Conservation (phyloP, 1,140 invertebrate genomes). For the Lordiphosa clarofinis region DNA sequence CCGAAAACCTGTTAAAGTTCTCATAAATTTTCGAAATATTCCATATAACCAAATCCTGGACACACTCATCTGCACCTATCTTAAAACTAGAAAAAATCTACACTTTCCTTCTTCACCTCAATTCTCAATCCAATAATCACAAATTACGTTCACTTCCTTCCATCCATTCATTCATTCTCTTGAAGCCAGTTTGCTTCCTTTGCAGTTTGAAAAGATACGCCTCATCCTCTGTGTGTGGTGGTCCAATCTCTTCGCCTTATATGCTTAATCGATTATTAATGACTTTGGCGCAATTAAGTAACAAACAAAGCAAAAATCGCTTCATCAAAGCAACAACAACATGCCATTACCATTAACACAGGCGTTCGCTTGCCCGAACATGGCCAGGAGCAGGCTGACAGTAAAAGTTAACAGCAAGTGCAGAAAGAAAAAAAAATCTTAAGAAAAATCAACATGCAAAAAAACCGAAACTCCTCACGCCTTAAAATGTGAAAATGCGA, state of each 20-base stretch:
- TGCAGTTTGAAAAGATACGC: too few species aligned
- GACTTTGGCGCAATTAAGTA: constrained; percentile 72
- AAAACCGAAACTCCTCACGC: constrained; percentile 38
- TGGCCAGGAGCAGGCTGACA: constrained; percentile 23
- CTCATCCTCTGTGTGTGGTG: not conserved
- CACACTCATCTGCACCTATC: too few species aligned
- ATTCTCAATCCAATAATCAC: not conserved
- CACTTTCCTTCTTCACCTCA: too few species aligned
- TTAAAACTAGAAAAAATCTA: too few species aligned
- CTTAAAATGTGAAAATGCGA: constrained; percentile 78
- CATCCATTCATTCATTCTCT: constrained; percentile 16
- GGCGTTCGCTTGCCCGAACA: too few species aligned
- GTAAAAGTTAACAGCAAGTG: constrained; percentile 57
- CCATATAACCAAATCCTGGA: too few species aligned
- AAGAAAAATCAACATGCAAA: constrained; percentile 57
- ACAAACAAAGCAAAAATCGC: constrained; percentile 61
- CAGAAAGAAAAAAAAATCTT: constrained; percentile 38
- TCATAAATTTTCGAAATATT: too few species aligned
- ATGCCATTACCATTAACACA: constrained; percentile 47
- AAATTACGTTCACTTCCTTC: constrained; percentile 20
- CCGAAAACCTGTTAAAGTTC: too few species aligned
- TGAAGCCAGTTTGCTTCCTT: constrained; percentile 10
- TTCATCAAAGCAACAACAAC: constrained; percentile 35
- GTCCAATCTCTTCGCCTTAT: constrained; percentile 25
- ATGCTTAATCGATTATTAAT: constrained; percentile 75